Base-by-base conservation (phyloP, 2,888 invertebrate genomes). In the Idaea aversata region DNA sequence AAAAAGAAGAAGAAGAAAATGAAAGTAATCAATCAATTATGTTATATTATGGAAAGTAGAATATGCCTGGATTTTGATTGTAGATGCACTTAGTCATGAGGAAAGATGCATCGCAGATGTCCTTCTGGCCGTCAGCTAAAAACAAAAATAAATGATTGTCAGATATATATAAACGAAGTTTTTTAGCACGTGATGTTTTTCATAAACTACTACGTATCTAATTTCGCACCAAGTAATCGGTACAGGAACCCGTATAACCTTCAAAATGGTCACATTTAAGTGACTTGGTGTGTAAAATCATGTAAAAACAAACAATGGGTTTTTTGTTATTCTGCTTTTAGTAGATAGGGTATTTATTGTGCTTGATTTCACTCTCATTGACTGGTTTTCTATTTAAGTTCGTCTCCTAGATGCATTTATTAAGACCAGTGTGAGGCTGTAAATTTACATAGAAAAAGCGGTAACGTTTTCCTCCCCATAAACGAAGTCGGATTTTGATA, bases 31-130 rank as follows among this genome's bases (percentile, higher is more conserved):
- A 47, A 47, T 47, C 3, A 47, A 47, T 13, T 13, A 10, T 5
- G 25, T 62, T 47, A 25, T 16, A 59, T 83, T 79, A 93, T 0
- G 93, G 93, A 67, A 93, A 93, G 73, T 76, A 90, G 69, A 93
- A 93, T 69, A 88, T 80, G 38, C 80, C 83, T 1, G 94, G 94
- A 71, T 94, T 91, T 57, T 90, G 81, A 57, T 90, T 85, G 77
- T 93, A 91, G 72, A 94, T 86, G 74, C 94, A 94, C 76, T 93
- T 92, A 0, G 93, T 87, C 1, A 90, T 70, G 72, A 93, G 85
- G 77, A 90, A 94, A 4, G 93, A 87, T 15, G 91, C 90, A 66
- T 91, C 90, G 77, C 94, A 94, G 59, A 91, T 79, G 72, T 94
- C 94, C 72, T 93, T 91, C 80, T 91, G 82, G 0, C 79, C 75